Evolutionary conservation across 1,140 invertebrate genomes (phyloP), one percentile per base, ranked within the genome.

Genomic region (Bombus confusus): DNA sequence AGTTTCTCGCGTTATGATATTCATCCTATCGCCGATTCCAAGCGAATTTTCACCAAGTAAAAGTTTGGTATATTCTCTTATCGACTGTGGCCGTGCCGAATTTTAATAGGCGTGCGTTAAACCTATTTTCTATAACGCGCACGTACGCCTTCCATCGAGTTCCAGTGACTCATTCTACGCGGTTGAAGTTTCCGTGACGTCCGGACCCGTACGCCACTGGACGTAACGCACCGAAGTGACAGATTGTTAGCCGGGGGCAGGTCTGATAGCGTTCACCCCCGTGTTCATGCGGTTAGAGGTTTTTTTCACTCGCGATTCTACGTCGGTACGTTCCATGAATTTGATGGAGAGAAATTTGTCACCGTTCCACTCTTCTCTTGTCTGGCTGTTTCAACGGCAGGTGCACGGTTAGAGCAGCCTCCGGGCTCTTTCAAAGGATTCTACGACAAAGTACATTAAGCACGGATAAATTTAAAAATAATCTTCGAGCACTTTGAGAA

Each of bases 191-290:
- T 90, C 80, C 76, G 84, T 83, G 87, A 85, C 83, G 83, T 91
- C 39, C 80, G 47, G 82, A 68, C 31, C 34, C 9, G 73, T 74
- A 79, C 71, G 34, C 64, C 74, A 39, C 74, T 82, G 43, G 68
- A 73, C 71, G 25, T 13, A 79, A 71, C 74, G 68, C 69, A n/a
- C 34, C 71, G 52, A 78, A 83, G 85, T 87, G 88, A 89, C 87
- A 72, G 85, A 90, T 89, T 80, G 88, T 89, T 84, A 72, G 84
- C 88, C 85, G 72, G 85, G 79, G 88, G 88, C 87, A 72, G 66
- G 43, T 47, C 52, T 86, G 83, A 84, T 84, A 84, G 62, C 79
- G 69, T 68, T 78, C 85, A 59, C 86, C 69, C 76, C 76, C 47
- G 34, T 41, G 25, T 62, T n/a, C 75, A 10, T 13, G 18, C 31